Percentiles rank a stretch among this genome's conserved stretches.
These are phyloP conservation scores for Podabrus alpinus DNA, from an alignment of 2,888 invertebrate genomes.

Conservation along the genomic window DNA sequence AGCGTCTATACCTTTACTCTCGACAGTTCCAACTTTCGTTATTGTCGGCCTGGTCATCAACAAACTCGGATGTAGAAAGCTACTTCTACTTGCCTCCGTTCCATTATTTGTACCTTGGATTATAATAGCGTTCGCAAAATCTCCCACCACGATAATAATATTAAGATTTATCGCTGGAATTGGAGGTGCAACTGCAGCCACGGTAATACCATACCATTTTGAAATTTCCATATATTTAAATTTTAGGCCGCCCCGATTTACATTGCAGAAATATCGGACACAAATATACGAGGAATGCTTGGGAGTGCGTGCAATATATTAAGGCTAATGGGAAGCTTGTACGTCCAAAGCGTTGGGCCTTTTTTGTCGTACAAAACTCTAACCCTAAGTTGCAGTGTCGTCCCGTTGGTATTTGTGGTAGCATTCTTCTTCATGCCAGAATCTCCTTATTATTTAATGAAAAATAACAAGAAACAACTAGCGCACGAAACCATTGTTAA, in stretches of 20 bases:
- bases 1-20: conserved; percentile 61
- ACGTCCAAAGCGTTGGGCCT: conserved; percentile 50
- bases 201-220: conserved; percentile 25
- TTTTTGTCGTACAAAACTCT: conserved; percentile 49
- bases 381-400: conserved; percentile 43
- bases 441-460: conserved; percentile 55
- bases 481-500: conserved; percentile 33
- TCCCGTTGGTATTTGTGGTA: conserved; percentile 49
- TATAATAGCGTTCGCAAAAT: conserved; percentile 38
- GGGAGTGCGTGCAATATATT: conserved; percentile 46
- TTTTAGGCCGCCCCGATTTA: conserved; percentile 52
- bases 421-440: conserved; percentile 54
- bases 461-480: conserved; percentile 46
- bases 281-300: conserved; percentile 57
- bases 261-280: conserved; percentile 60
- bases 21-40: conserved; percentile 61
- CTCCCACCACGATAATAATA: conserved; percentile 59
- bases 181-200: conserved; percentile 64
- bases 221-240: neutral
- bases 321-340: conserved; percentile 51
- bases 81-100: conserved; percentile 58
- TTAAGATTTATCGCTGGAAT: conserved; percentile 70
- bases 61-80: conserved; percentile 60
- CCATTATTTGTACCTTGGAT: conserved; percentile 62
- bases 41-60: conserved; percentile 62